phyloP scores from a whole-genome alignment of 2,888 invertebrate species.

The Callinectes sapidus region DNA sequence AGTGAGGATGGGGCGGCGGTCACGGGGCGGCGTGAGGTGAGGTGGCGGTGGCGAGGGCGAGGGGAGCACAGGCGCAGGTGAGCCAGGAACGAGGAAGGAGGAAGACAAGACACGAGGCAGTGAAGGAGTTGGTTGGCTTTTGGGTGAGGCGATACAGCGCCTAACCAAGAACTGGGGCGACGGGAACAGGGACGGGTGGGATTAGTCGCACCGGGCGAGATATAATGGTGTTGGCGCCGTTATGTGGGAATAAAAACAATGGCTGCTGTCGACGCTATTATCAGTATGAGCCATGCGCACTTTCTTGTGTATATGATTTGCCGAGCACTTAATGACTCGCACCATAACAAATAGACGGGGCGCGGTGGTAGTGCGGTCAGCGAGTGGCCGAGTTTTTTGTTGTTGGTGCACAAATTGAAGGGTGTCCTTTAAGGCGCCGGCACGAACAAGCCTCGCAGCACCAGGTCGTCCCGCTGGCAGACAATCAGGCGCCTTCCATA shows the following conservation, averaged over 20 bases:
- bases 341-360: neutral
- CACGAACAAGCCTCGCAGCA: neutral
- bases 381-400: neutral
- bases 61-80: neutral
- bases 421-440: neutral
- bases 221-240: neutral
- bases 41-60: neutral
- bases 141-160: no score
- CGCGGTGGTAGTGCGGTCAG: neutral
- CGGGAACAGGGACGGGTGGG: neutral
- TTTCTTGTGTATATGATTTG: neutral
- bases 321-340: neutral
- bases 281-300: neutral
- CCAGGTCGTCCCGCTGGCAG: neutral
- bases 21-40: neutral
- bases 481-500: constrained; percentile 5
- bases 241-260: constrained; percentile 14
- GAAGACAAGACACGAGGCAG: neutral
- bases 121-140: neutral
- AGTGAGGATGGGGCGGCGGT: neutral
- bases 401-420: neutral
- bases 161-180: no score
- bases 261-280: constrained; percentile 27
- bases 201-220: neutral
- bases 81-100: neutral